Conservation (phyloP, 2,113 vertebrate genomes). For the Hydrolagus affinis region DNA sequence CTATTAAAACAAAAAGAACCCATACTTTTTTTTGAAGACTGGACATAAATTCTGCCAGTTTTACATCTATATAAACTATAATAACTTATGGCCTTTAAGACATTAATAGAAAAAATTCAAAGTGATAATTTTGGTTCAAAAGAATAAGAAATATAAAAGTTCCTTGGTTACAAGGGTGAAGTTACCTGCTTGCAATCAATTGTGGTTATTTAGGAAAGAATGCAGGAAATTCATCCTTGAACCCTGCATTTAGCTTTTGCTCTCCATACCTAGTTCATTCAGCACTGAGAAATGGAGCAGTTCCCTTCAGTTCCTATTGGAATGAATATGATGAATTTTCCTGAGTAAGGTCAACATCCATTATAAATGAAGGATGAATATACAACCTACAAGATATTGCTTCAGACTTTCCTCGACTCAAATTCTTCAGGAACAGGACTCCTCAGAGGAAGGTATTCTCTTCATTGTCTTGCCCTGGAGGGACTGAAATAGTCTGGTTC, state of each 20-base stretch:
- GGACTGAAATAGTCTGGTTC: neutral
- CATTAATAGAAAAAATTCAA: neutral
- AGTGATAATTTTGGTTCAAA: neutral
- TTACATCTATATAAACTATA: neutral
- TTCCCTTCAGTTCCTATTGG: neutral
- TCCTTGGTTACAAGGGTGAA: neutral
- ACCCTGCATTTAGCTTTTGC: neutral
- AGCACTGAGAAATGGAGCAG: neutral
- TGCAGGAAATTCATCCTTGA: neutral
- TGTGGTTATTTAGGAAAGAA: neutral
- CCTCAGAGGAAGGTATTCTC: neutral
- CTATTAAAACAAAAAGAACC: neutral
- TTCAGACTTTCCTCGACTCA: neutral
- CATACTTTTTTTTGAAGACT: neutral
- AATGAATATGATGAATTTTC: neutral
- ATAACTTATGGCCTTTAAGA: slow-evolving; percentile 16
- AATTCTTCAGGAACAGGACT: neutral
- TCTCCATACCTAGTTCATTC: neutral
- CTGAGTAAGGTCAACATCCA: neutral
- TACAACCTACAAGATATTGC: neutral
- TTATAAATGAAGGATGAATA: neutral
- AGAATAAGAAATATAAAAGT: slow-evolving; percentile 14
- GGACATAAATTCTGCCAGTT: slow-evolving; percentile 17
- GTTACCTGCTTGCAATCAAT: neutral
- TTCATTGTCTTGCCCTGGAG: neutral